Base-by-base conservation (phyloP, 2,888 invertebrate genomes). In the Pollenia amentaria region DNA sequence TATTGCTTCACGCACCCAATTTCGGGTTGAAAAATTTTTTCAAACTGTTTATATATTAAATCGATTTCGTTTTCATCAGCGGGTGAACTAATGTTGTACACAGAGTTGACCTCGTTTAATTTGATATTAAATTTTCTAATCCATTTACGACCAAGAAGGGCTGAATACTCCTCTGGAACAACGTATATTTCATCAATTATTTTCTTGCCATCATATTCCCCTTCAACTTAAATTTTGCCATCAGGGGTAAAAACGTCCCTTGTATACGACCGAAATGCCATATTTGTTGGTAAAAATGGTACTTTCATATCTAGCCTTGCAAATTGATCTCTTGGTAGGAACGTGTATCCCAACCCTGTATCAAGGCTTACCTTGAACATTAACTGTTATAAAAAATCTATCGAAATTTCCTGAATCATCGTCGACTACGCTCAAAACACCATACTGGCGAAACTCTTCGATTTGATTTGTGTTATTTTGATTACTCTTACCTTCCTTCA, bases 171-270 rank as follows among this genome's bases (percentile, higher is more conserved):
- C 29, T 86, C 83, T 38, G 86, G 79, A 14, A 87, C 80, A 65
- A 87, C 75, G 42, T 69, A 87, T 6, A 81, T 70, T 73, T 84
- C 84, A 18, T 87, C 84, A 12, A 14, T 70, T 10, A 87, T 64
- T 53, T 44, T 55, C n/a, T 3, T 62, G 18, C 70, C 76, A 69
- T 72, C 16, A 46, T 83, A 75, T 42, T 75, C 51, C 7, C 60
- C 77, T 11, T 76, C 42, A 6, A 81, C 87, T 42, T 60, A 1
- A 51, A 60, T 38, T 75, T 87, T 84, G 8, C 82, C 84, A 84
- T 84, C 87, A 1, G 81, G 62, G 16, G 29, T n/a, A 40, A 82
- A 29, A 29, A 29, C 29, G 29, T 29, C 29, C 29, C 29, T 29
- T 29, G 84, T 77, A 64, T 87, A 84, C 12, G 87, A 87, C 10